A percentile compares a stretch with the other conserved stretches of the same genome.
Evolutionary conservation across 2,888 invertebrate species (phyloP).

Genomic region (Venusia cambrica): DNA sequence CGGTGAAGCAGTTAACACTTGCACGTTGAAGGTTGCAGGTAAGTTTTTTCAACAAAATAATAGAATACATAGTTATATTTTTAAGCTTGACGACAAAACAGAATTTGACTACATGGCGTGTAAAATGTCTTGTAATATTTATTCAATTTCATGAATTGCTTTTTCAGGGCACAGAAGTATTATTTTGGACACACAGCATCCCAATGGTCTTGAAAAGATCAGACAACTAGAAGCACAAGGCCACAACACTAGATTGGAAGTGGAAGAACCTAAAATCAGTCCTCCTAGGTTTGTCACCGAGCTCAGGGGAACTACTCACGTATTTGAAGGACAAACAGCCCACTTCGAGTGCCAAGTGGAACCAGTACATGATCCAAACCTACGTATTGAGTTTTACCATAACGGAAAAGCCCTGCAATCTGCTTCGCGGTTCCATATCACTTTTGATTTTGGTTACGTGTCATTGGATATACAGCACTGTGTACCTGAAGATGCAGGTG

Average conservation of each 20-base stretch:
- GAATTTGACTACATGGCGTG: too few relatives aligned
- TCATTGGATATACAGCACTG: constrained; percentile 96
- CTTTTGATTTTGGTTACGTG: constrained; percentile 98
- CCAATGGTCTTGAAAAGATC: constrained; percentile 94
- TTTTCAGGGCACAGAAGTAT: constrained; percentile 88
- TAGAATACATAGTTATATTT: too few relatives aligned
- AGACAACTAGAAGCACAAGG: constrained; percentile 94
- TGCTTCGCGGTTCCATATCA: constrained; percentile 95
- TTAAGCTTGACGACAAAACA: too few relatives aligned
- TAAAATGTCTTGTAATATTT: too few relatives aligned
- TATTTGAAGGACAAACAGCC: constrained; percentile 95
- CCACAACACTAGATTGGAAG: constrained; percentile 88
- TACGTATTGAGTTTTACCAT: constrained; percentile 94
- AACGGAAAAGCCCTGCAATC: constrained; percentile 95
- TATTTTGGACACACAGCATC: constrained; percentile 94
- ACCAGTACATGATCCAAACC: constrained; percentile 93
- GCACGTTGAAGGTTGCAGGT: constrained; percentile 92
- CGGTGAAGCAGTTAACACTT: constrained; percentile 96
- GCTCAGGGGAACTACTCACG: constrained; percentile 91
- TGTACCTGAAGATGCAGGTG: constrained; percentile 97
- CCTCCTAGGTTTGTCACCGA: constrained; percentile 93
- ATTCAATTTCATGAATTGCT: not conserved
- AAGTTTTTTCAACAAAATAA: too few relatives aligned
- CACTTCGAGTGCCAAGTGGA: constrained; percentile 98
- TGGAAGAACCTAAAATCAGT: constrained; percentile 89